Evolutionary conservation across 1,140 invertebrate species (phyloP).

Genomic region (Anadara kagoshimensis): DNA sequence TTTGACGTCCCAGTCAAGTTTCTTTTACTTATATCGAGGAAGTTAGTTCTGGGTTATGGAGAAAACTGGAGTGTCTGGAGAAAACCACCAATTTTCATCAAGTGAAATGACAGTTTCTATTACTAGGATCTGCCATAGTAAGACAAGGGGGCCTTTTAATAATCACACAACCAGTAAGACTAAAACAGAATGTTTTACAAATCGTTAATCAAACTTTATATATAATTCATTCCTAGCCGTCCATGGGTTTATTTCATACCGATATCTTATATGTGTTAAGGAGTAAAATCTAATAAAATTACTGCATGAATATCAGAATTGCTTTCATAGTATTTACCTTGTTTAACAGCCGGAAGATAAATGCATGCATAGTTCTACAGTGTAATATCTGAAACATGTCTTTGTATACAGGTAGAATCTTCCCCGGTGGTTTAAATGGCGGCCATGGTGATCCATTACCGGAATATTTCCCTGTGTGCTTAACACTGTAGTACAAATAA

Average conservation of each 20-base stretch:
- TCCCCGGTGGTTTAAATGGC: conserved; percentile 84
- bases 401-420: conserved; percentile 80
- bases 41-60: too few relatives aligned
- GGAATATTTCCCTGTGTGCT: conserved; percentile 78
- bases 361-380: conserved; percentile 88
- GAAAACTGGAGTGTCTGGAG: too few relatives aligned
- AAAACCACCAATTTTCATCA: not conserved
- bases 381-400: conserved; percentile 83
- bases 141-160: too few relatives aligned
- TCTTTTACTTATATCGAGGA: not conserved
- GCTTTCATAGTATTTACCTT: conserved; percentile 75
- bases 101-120: not conserved
- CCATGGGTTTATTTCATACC: too few relatives aligned
- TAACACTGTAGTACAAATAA: conserved; percentile 47
- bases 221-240: too few relatives aligned
- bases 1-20: not conserved
- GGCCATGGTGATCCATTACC: conserved; percentile 84
- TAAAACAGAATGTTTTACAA: too few relatives aligned
- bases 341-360: conserved; percentile 88
- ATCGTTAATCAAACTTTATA: too few relatives aligned
- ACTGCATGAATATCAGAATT: too few relatives aligned
- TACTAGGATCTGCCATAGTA: too few relatives aligned
- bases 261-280: too few relatives aligned
- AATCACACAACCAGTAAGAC: too few relatives aligned
- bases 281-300: too few relatives aligned